Base-by-base conservation (phyloP, 2,797 vertebrate genomes). In the Channallabes apus region DNA sequence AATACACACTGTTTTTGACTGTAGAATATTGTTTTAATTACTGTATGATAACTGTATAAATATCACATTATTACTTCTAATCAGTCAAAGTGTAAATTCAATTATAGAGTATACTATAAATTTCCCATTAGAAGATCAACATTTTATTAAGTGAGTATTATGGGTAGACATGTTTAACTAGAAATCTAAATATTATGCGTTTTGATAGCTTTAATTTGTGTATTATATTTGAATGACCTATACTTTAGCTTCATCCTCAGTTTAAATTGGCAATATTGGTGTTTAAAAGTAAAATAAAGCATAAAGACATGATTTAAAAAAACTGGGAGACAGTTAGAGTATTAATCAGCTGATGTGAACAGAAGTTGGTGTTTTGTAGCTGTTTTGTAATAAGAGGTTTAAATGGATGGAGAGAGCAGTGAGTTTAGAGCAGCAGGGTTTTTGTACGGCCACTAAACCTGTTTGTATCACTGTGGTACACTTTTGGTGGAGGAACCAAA, bases 401-500 rank as follows among this genome's bases (percentile, higher is more conserved):
- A 41, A 41, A 41, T 41, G 38, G 38, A 41, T 41, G 38, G 38
- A 41, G 38, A 41, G 38, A 41, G 38, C 38, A 41, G 38, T 41
- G 38, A 41, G 38, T 41, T n/a, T n/a, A n/a, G n/a, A n/a, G n/a
- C n/a, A n/a, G n/a, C n/a, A n/a, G n/a, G n/a, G n/a, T n/a, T n/a
- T 41, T 41, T 41, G 38, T 7, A 41, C 38, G 38, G 38, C 38
- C 38, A 41, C 38, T 41, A 41, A 41, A 41, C 38, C 38, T 41
- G 38, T 41, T 41, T 77, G 76, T 77, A 58, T 58, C 54, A 77
- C 73, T 77, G 73, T 77, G 72, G 46, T 7, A 1, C 0, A 75
- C 22, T 75, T 54, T 75, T 27, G 72, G 72, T 73, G 71, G 38
- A 73, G 72, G 72, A 51, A 75, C 72, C 14, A 77, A 77, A 58